Evolutionary conservation across 2,113 vertebrate species (phyloP).

Genomic region (Cottus gobio): DNA sequence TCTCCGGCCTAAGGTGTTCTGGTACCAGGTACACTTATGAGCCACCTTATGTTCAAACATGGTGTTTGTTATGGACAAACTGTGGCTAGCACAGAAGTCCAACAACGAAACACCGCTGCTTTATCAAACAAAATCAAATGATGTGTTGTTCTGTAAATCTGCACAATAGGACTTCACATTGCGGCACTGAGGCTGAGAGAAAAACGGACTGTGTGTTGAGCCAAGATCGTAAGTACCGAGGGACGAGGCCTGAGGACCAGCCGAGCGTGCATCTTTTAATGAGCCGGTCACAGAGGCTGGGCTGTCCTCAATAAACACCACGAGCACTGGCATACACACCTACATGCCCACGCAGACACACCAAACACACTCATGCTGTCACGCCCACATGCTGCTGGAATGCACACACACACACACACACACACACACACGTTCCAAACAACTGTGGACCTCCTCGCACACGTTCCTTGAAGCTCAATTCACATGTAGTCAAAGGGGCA

Average conservation of each 20-base stretch:
- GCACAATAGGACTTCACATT: conserved; percentile 21
- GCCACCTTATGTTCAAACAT: too few relatives aligned
- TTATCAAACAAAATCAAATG: neutral
- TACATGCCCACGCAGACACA: conserved; percentile 22
- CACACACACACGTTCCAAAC: conserved; percentile 28
- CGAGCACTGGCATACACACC: conserved; percentile 34
- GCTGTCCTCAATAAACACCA: conserved; percentile 65
- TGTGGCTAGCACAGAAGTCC: too few relatives aligned
- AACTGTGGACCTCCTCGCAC: conserved; percentile 38
- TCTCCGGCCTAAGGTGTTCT: too few relatives aligned
- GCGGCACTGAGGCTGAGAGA: conserved; percentile 5
- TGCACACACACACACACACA: conserved; percentile 33
- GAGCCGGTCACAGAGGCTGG: conserved; percentile 74
- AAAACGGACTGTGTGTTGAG: conserved; percentile 30
- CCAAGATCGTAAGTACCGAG: conserved; percentile 52
- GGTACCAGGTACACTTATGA: too few relatives aligned
- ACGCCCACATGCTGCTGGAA: conserved; percentile 44
- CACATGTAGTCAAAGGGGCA: conserved; percentile 23
- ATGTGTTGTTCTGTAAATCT: conserved; percentile 12
- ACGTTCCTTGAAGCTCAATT: conserved; percentile 61
- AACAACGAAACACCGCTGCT: too few relatives aligned
- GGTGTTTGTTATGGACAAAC: too few relatives aligned
- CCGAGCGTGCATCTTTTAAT: conserved; percentile 78
- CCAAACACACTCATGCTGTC: conserved; percentile 37
- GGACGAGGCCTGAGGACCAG: conserved; percentile 55